Conservation (phyloP, 2,113 vertebrate genomes). For the Columba janthina region DNA sequence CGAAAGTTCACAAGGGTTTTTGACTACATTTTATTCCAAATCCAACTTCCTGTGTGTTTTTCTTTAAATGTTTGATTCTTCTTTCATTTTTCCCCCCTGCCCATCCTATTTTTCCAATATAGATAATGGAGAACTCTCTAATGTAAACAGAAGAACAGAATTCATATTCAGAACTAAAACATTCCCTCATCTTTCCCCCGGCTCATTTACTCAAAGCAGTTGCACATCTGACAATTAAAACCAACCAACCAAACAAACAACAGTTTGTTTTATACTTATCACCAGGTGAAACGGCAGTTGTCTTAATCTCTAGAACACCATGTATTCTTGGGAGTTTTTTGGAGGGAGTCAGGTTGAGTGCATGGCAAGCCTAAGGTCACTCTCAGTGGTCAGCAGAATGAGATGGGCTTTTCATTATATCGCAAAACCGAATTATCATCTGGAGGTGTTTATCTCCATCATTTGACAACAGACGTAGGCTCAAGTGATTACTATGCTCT, state of each 20-base stretch:
- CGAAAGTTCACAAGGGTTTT: not conserved
- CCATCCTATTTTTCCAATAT: not conserved
- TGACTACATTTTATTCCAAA: not conserved
- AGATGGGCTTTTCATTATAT: not conserved
- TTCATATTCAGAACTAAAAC: not conserved
- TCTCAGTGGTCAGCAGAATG: not conserved
- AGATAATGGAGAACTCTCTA: not conserved
- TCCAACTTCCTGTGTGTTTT: not conserved
- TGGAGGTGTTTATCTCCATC: not conserved
- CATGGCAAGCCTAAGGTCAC: not conserved
- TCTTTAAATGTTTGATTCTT: not conserved
- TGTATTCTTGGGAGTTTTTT: not conserved
- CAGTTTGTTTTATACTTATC: not conserved
- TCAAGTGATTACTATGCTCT: not conserved
- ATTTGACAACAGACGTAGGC: not conserved
- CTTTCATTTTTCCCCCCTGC: not conserved
- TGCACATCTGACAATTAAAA: not conserved
- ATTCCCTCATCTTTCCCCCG: not conserved
- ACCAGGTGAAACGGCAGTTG: not conserved
- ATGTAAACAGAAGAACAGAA: not conserved
- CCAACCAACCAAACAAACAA: too few species aligned
- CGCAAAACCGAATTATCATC: not conserved
- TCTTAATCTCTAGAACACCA: not conserved
- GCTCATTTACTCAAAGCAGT: not conserved
- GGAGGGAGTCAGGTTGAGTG: not conserved